Evolutionary conservation across 2,113 vertebrate species (phyloP).

Genomic region (Callionymus lyra): DNA sequence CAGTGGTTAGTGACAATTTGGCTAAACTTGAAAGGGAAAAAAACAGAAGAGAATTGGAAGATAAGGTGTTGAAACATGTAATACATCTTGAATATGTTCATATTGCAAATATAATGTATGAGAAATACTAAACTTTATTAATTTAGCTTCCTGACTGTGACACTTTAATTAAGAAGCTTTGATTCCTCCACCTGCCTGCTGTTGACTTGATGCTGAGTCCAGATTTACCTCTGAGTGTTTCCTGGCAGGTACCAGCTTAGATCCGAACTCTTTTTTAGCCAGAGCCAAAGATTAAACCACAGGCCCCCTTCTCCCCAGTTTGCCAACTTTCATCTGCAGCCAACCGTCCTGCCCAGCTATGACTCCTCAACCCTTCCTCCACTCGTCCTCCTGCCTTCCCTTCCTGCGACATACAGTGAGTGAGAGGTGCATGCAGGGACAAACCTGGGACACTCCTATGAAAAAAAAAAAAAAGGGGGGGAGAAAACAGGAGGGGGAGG

Average conservation of each 20-base stretch:
- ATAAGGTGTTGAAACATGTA: not conserved
- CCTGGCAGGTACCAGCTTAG: conserved; percentile 52
- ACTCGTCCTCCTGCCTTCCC: too few relatives aligned
- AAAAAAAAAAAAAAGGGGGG: conserved; percentile 24
- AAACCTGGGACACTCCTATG: conserved; percentile 55
- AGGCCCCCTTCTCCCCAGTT: too few relatives aligned
- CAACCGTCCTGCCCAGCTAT: conserved; percentile 55
- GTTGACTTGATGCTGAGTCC: conserved; percentile 20
- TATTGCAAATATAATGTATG: not conserved
- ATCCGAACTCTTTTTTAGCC: conserved; percentile 37
- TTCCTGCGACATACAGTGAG: conserved; percentile 20
- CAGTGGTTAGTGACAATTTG: not conserved
- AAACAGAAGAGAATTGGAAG: not conserved
- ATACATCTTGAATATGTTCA: not conserved
- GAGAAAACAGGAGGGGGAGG: conserved; percentile 39
- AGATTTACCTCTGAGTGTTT: conserved; percentile 32
- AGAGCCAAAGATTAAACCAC: conserved; percentile 52
- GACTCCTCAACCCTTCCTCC: conserved; percentile 38
- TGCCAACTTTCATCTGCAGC: conserved; percentile 69
- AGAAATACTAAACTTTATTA: too few relatives aligned
- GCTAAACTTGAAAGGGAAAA: too few relatives aligned
- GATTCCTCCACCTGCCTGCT: conserved; percentile 15
- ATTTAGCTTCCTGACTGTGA: too few relatives aligned
- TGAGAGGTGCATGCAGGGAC: conserved; percentile 37
- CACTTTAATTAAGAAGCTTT: not conserved